Evolutionary conservation across 2,797 vertebrate species (phyloP), one percentile per base, ranked within the genome.

Genomic region (Morus bassanus): DNA sequence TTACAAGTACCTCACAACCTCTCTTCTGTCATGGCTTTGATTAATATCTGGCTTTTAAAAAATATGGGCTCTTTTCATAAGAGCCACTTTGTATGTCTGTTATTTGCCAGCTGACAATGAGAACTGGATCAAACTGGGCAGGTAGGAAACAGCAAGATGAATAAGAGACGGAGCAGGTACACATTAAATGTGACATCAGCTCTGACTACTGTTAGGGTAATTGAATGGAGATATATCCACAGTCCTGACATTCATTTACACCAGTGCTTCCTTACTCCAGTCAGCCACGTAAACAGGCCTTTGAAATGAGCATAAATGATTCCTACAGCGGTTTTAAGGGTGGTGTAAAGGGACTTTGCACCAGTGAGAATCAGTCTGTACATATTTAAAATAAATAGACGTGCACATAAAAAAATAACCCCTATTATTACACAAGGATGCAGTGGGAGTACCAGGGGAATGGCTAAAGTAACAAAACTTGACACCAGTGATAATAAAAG

Each of bases 401-500:
- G 88, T 70, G 88, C 87, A 31, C 50, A 79, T 96, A 93, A 96
- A 95, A 95, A 96, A 92, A 95, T 91, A 81, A 89, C 94, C 61
- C 88, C 92, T 31, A 74, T 88, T 78, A 93, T 97, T 97, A 85
- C 69, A 68, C 88, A 22, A 74, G 93, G 95, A 95, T 53, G 90
- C 88, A 37, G 65, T 72, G 92, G 88, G 88, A 73, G 82, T 86
- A 64, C 63, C 79, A 56, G 50, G 83, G 82, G 96, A 97, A 97
- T 43, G 89, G 91, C 84, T 64, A 21, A 18, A 53, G 89, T 80
- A 76, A 88, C 95, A 96, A 95, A 94, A 97, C 94, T 94, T 95
- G 92, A 97, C 94, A 96, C 78, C 46, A 21, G 96, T 81, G 97
- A 91, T 97, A 98, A 98, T 97, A 96, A 96, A 98, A 91, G 95